Conservation (phyloP, 2,888 invertebrate genomes). For the Achlya flavicornis region DNA sequence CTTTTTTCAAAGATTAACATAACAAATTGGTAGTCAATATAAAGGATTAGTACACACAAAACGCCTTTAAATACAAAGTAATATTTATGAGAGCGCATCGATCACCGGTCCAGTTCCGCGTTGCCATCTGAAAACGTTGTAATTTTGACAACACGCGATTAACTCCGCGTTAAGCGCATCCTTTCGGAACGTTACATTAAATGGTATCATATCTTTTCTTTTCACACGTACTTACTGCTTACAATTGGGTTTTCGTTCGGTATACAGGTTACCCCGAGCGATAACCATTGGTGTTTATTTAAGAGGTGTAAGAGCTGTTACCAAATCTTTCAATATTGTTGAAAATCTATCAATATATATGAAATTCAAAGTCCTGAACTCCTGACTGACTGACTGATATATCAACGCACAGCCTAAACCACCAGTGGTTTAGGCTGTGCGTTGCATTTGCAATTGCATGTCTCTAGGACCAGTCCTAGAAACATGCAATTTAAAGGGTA, state of each 20-base stretch:
- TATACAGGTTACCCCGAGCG: background rate
- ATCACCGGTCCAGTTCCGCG: conserved; percentile 2
- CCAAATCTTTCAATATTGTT: too few relatives aligned
- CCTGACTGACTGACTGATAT: too few relatives aligned
- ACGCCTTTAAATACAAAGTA: conserved; percentile 6
- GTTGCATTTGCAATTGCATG: too few relatives aligned
- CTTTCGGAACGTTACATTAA: background rate
- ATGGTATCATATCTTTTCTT: background rate
- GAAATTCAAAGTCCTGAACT: too few relatives aligned
- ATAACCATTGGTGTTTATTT: background rate
- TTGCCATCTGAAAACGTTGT: background rate
- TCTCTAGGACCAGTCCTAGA: too few relatives aligned
- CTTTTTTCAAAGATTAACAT: background rate
- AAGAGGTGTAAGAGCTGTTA: too few relatives aligned
- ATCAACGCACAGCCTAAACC: too few relatives aligned
- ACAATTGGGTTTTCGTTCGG: background rate
- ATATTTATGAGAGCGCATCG: conserved; percentile 10
- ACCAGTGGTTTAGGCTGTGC: too few relatives aligned
- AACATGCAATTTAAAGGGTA: too few relatives aligned
- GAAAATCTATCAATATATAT: too few relatives aligned
- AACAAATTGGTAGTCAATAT: conserved; percentile 9
- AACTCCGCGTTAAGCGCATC: conserved; percentile 1
- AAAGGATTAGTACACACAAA: conserved; percentile 1
- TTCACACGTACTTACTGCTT: background rate
- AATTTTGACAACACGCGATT: conserved; percentile 3